A percentile compares a stretch with the other conserved stretches of the same genome.
These are phyloP conservation scores for Eolophus roseicapilla DNA, from an alignment of 2,113 vertebrate genomes.

Conservation along the genomic window DNA sequence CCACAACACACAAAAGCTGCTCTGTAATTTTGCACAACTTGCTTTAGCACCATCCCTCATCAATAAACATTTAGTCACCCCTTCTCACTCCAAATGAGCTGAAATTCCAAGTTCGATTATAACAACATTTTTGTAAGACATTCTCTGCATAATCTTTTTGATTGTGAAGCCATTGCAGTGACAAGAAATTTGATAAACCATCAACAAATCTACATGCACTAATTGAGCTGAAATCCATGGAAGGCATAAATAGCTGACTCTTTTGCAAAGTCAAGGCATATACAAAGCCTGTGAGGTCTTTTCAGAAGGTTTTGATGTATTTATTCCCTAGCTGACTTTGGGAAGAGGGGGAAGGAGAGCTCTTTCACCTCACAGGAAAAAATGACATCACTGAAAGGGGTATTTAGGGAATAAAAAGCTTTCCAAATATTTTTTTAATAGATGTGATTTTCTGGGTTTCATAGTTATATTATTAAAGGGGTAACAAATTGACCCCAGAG, in stretches of 20 bases:
- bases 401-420: background rate
- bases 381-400: background rate
- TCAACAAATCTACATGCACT: background rate
- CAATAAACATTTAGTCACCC: background rate
- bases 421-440: background rate
- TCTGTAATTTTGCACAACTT: background rate
- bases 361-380: background rate
- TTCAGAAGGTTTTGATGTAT: background rate
- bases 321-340: background rate
- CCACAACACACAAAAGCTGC: background rate
- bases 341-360: fast-evolving
- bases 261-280: background rate
- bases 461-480: background rate
- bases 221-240: background rate
- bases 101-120: background rate
- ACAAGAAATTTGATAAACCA: background rate
- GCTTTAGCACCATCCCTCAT: background rate
- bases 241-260: background rate
- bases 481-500: background rate
- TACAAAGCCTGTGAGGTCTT: background rate
- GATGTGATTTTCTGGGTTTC: background rate
- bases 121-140: background rate
- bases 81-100: background rate
- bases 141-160: background rate
- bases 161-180: background rate